Evolutionary conservation across 2,113 vertebrate genomes (phyloP).

Genomic region (Clupea harengus): DNA sequence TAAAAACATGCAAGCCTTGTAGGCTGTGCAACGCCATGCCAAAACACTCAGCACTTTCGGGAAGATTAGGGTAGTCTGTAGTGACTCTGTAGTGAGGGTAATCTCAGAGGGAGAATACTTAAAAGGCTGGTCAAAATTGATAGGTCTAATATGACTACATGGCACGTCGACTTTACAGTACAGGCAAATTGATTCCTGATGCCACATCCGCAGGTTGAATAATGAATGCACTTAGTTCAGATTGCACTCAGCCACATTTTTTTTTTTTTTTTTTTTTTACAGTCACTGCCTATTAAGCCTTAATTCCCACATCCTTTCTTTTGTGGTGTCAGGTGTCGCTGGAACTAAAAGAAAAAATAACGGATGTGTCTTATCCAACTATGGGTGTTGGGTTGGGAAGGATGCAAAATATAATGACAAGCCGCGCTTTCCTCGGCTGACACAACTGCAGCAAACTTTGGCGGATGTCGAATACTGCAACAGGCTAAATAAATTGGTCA

Average conservation of each 20-base stretch:
- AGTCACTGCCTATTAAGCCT: neutral
- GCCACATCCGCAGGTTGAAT: slow-evolving; percentile 38
- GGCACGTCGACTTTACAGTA: slow-evolving; percentile 7
- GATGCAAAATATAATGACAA: neutral
- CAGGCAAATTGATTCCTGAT: slow-evolving; percentile 30
- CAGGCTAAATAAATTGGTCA: neutral
- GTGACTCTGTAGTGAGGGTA: no score
- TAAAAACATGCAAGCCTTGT: no score
- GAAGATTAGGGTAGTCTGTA: no score
- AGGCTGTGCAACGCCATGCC: no score
- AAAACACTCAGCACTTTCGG: no score
- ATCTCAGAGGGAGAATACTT: no score
- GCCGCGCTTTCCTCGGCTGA: neutral
- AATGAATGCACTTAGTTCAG: slow-evolving; percentile 34
- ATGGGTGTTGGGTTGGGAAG: neutral
- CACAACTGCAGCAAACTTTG: neutral
- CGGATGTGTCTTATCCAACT: neutral
- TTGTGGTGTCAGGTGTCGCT: neutral
- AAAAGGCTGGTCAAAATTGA: no score
- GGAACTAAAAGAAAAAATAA: slow-evolving; percentile 9
- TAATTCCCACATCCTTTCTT: neutral
- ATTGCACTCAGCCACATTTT: neutral
- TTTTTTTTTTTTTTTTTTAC: no score
- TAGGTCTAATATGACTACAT: neutral
- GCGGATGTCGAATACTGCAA: neutral